Base-by-base conservation (phyloP, 2,797 vertebrate species). In the Sebastes dallii region DNA sequence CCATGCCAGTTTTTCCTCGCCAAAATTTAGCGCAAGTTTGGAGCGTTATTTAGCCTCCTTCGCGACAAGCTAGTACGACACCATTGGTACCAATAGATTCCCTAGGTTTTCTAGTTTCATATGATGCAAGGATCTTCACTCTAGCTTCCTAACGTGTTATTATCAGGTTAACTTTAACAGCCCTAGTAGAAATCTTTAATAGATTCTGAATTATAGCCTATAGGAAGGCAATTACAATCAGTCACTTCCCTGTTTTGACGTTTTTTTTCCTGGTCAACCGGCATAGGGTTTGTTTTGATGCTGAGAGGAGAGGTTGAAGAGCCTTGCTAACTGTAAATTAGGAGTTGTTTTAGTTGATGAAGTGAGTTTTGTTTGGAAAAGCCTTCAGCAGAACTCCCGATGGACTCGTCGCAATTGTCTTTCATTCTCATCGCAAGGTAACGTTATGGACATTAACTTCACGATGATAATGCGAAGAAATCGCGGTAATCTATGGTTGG, bases 141-240 rank as follows among this genome's bases (percentile, higher is more conserved):
- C 1, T 20, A 50, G 46, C 46, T 50, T 50, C 18, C 46, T 50
- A 50, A 50, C 8, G 46, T 50, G 16, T 50, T 50, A 50, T 50
- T 50, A 50, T 50, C 46, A 20, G 16, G 18, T 50, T 50, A 50
- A 20, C 46, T 20, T 20, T 20, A 50, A 0, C 46, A 50, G 46
- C 46, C 46, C 18, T 20, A 8, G 46, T 50, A 50, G 7, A 50
- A 50, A 50, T 0, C 46, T 0, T 50, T 0, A 50, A 50, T 20
- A 50, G 18, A 50, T 20, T 20, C 18, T 20, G 46, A 20, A 50
- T 50, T 50, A 50, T 50, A 18, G 46, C 46, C 46, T 20, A 8
- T 50, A 20, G 18, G 46, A 18, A 9, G 8, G 1, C 7, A 50
- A 50, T 20, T 20, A 50, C 0, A 50, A 42, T 42, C 39, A 0